Evolutionary conservation across 2,888 invertebrate genomes (phyloP), one percentile per base, ranked within the genome.

Genomic region (Drosophila affinis): DNA sequence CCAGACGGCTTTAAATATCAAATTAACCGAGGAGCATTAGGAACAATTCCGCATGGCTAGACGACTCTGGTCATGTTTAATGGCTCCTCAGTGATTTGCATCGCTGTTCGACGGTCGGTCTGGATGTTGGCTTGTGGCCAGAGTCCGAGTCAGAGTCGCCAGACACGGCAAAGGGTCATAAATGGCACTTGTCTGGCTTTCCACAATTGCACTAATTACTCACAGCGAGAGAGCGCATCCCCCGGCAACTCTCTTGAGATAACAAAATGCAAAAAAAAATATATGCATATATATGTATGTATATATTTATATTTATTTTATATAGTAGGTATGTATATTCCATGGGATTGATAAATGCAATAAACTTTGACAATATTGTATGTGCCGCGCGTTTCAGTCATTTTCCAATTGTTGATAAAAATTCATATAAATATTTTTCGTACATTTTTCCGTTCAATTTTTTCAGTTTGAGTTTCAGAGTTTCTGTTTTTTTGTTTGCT

Each of bases 21-120:
- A 82, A 85, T 85, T 74, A 77, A 73, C 55, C 70, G 54, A 47
- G 34, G 2, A 34, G 34, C 58, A 46, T 54, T 46, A 18, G 34
- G 39, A 47, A 57, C 64, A 51, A 75, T 70, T 75, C 65, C 49
- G 53, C 51, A 57, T 75, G 83, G 88, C 82, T 74, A 87, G 86
- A 79, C 77, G 64, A 83, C 53, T 74, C 75, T 77, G 75, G 84
- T 72, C 70, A 72, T 65, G 70, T 56, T 88, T 86, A 88, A 83
- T 88, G 75, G 86, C 79, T 57, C 88, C 82, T 24, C 62, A 75
- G 82, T 77, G 82, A 88, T 82, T 83, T 83, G 80, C 79, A 79
- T 72, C 63, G 62, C 52, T 47, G 39, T 52, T 48, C 58, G 61
- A 63, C 44, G 56, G 10, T 45, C 39, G 54, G 48, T 34, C 12